Evolutionary conservation across 2,113 vertebrate genomes (phyloP), one percentile per base, ranked within the genome.

Genomic region (Ceratotherium simum): DNA sequence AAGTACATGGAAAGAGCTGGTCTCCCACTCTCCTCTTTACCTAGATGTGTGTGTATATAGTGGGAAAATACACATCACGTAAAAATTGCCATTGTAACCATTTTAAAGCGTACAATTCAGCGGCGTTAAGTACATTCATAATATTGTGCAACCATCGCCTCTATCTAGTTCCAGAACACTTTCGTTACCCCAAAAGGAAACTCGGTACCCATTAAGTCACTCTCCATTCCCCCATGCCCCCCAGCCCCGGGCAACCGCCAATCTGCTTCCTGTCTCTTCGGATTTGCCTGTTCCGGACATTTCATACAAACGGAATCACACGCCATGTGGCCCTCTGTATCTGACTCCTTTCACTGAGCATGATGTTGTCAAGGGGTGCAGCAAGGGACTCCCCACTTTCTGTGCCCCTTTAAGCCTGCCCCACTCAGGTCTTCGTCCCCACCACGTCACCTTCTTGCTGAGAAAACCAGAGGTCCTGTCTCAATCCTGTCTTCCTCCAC

Each of bases 351-450:
- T 75, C 20, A 6, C 25, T 65, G 54, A 60, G 39, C 27, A 4
- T 46, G 23, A 1, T 16, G 36, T 69, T 75, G 46, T 25, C 64
- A 33, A 60, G 48, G 65, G 5, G 4, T 1, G 7, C 17, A 6
- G 17, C 51, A 3, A 0, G 20, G 23, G 31, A 18, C 1, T 3
- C 29, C 56, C 16, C 8, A 21, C 31, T 51, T 48, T 20, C 31
- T 54, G 0, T 25, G 6, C 36, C 27, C n/a, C 8, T 25, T 23
- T 42, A 36, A 51, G 54, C 82, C 51, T 82, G 14, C n/a, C 62
- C 29, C 23, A 20, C 14, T 31, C 29, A 54, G 39, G 39, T n/a
- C 48, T 46, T 29, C 0, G 0, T 54, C 33, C 18, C 62, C 56
- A 25, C 36, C 54, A 2, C 0, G 7, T 48, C 65, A 17, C 46